Conservation (phyloP, 1,140 invertebrate genomes). For the Achroia grisella region DNA sequence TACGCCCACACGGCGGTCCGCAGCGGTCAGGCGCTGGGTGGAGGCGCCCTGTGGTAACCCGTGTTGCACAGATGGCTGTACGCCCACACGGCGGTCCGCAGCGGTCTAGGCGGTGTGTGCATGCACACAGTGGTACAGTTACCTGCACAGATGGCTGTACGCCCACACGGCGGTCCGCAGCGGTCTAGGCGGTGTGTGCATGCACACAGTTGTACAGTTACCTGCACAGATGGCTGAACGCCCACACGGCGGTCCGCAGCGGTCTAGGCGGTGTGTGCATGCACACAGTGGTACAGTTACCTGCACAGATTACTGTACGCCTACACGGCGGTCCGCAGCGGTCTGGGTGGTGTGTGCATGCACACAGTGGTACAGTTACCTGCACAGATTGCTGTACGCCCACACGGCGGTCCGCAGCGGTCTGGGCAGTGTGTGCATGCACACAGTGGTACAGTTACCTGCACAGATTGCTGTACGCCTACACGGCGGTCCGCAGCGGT, state of each 20-base stretch:
- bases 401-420: conserved; percentile 83
- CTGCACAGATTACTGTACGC: conserved; percentile 86
- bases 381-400: conserved; percentile 89
- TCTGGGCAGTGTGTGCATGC: conserved; percentile 71
- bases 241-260: background rate
- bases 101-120: background rate
- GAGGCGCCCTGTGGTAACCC: background rate
- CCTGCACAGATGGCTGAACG: conserved; percentile 72
- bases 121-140: background rate
- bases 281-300: background rate
- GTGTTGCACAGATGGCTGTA: background rate
- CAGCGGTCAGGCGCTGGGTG: background rate
- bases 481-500: conserved; percentile 81
- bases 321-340: conserved; percentile 85
- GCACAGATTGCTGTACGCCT: conserved; percentile 91
- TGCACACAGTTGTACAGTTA: background rate
- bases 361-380: conserved; percentile 55
- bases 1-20: background rate
- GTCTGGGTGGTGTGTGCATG: conserved; percentile 69
- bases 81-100: background rate
- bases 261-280: conserved; percentile 45
- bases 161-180: background rate
- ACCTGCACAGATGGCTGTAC: background rate
- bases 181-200: background rate
- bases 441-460: conserved; percentile 48